A percentile compares a stretch with the other conserved stretches of the same genome.
Evolutionary conservation across 2,888 invertebrate species (phyloP).

Genomic region (Scaeva pyrastri): DNA sequence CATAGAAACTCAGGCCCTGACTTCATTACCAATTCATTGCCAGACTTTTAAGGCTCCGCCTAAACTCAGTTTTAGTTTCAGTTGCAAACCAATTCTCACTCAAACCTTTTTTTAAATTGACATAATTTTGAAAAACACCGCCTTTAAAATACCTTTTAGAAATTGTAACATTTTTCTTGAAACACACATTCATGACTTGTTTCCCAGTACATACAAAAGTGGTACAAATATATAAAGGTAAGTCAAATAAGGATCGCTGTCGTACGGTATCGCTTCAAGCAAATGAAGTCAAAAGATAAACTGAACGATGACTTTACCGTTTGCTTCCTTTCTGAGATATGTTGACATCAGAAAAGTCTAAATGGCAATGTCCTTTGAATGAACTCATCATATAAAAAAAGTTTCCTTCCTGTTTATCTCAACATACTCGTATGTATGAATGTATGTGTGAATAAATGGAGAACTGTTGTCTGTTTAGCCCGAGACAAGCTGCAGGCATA

Average conservation of each 20-base stretch:
- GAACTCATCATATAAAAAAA: constrained; percentile 34
- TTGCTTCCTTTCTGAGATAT: constrained; percentile 27
- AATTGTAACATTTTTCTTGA: background rate
- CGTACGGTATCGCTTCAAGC: background rate
- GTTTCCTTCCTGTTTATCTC: constrained; percentile 28
- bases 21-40: too few species aligned
- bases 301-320: constrained; percentile 38
- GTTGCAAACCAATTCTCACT: too few species aligned
- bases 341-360: constrained; percentile 18
- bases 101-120: background rate
- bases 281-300: constrained; percentile 35
- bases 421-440: background rate
- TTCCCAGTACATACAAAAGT: too few species aligned
- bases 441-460: background rate
- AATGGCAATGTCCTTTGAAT: constrained; percentile 51
- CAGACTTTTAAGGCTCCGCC: too few species aligned
- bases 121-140: background rate
- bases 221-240: too few species aligned
- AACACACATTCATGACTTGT: background rate
- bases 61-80: too few species aligned
- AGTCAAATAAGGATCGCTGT: background rate
- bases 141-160: background rate
- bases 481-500: constrained; percentile 26
- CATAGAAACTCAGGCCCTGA: too few species aligned
- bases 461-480: background rate